A percentile compares a stretch with the other conserved stretches of the same genome.
Evolutionary conservation across 2,113 vertebrate species (phyloP).

Genomic region (Falcunculus frontatus): DNA sequence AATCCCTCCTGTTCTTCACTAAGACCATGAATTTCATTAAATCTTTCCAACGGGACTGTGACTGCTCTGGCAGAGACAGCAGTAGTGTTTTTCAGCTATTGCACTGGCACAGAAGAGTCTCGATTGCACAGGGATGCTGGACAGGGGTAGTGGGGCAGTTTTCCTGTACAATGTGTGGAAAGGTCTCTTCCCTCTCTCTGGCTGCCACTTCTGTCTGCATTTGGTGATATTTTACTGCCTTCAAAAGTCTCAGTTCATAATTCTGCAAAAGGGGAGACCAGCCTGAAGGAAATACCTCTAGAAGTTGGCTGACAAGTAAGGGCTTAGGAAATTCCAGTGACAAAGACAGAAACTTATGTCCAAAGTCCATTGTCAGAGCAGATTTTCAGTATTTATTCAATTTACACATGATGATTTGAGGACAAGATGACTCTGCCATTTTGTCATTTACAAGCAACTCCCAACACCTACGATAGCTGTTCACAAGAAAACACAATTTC

Average conservation of each 20-base stretch:
- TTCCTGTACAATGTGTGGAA: neutral
- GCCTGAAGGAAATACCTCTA: neutral
- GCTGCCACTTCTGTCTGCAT: neutral
- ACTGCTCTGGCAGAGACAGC: neutral
- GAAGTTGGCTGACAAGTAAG: neutral
- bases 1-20: neutral
- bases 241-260: neutral
- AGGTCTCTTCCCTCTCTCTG: neutral
- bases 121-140: neutral
- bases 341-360: neutral
- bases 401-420: neutral
- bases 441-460: neutral
- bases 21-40: slow-evolving; percentile 26
- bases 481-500: neutral
- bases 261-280: neutral
- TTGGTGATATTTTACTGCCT: neutral
- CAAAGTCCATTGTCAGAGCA: neutral
- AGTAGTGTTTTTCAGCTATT: neutral
- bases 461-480: neutral
- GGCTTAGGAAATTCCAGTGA: neutral
- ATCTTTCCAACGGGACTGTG: neutral
- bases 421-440: neutral
- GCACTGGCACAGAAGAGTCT: neutral
- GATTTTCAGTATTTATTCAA: neutral
- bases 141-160: neutral